phyloP scores from a whole-genome alignment of 2,888 invertebrate genomes.

The Lottia scabra region DNA sequence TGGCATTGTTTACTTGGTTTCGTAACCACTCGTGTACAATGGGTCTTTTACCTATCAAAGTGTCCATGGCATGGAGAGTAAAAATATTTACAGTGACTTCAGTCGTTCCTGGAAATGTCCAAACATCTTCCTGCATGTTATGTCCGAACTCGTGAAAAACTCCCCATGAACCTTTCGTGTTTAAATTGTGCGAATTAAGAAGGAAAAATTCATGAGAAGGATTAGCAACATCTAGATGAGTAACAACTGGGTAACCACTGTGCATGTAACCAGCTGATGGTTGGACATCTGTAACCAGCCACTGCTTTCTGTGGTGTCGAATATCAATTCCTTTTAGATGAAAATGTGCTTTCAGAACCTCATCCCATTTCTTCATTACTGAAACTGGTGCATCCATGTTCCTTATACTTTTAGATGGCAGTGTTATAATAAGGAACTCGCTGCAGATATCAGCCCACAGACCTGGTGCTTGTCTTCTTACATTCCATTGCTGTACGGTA shows the following conservation, averaged over 20 bases:
- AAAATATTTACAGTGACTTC: background rate
- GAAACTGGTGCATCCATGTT: background rate
- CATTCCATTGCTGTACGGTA: background rate
- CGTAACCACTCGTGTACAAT: background rate
- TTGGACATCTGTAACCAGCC: background rate
- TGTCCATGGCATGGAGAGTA: background rate
- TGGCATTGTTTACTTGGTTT: background rate
- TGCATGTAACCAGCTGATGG: background rate
- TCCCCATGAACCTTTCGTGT: background rate
- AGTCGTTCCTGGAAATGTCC: background rate
- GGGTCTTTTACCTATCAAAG: background rate
- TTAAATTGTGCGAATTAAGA: background rate
- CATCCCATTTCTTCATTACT: background rate
- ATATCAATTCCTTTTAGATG: background rate
- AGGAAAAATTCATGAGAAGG: background rate
- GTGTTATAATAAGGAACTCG: slow-evolving; percentile 1
- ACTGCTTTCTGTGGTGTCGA: background rate
- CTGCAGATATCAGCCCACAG: background rate
- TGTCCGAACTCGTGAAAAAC: background rate
- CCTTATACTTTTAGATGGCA: background rate
- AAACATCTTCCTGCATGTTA: background rate
- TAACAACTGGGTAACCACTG: background rate
- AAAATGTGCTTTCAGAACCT: background rate
- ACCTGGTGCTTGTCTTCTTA: background rate
- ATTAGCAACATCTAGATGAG: background rate